phyloP scores from a whole-genome alignment of 2,888 invertebrate genomes.

The Clostera curtula region DNA sequence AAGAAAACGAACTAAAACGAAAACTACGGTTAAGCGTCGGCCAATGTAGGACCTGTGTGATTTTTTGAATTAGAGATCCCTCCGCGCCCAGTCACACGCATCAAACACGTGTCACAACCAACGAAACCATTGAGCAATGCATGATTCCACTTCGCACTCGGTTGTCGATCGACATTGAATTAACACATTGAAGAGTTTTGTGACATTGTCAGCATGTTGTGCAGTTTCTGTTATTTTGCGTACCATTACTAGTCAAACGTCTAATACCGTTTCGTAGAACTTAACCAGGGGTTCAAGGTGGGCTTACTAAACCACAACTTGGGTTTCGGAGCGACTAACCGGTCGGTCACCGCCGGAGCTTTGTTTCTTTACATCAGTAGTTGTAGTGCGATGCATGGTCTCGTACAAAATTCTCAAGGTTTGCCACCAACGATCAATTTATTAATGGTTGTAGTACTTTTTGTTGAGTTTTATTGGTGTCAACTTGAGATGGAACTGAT shows the following conservation, averaged over 20 bases:
- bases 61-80: no score
- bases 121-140: background rate
- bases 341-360: conserved; percentile 11
- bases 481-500: conserved; percentile 11
- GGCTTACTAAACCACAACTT: conserved; percentile 23
- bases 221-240: conserved; percentile 39
- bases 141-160: conserved; percentile 24
- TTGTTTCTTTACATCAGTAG: conserved; percentile 16
- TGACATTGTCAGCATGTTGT: conserved; percentile 47
- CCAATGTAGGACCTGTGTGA: no score
- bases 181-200: conserved; percentile 40
- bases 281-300: conserved; percentile 14
- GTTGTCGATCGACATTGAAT: conserved; percentile 36
- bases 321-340: conserved; percentile 16
- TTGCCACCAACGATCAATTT: conserved; percentile 1
- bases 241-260: no score
- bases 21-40: no score
- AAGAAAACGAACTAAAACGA: no score
- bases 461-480: no score
- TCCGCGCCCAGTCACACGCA: no score
- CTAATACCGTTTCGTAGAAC: conserved; percentile 1
- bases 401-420: conserved; percentile 15
- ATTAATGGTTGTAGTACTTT: background rate
- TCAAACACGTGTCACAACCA: no score
- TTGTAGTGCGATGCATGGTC: conserved; percentile 24